Conservation (phyloP, 2,113 vertebrate species). For the Tichodroma muraria region DNA sequence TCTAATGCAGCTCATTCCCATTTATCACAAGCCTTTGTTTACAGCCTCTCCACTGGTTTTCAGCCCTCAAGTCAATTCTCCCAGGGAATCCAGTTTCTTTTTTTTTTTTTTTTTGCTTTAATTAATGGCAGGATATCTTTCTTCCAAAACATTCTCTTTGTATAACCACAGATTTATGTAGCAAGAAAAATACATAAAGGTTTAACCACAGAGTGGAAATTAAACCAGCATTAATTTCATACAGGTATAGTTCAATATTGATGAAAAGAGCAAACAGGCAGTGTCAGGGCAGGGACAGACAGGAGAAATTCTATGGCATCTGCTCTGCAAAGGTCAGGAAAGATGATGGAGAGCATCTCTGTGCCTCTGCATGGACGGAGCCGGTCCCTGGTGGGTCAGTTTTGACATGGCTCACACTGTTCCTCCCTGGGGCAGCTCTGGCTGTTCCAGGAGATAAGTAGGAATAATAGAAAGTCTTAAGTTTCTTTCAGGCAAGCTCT, state of each 20-base stretch:
- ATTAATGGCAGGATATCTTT: neutral
- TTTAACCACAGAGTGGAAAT: neutral
- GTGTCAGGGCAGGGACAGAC: neutral
- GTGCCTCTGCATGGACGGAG: neutral
- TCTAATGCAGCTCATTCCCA: neutral
- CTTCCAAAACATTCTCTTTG: neutral
- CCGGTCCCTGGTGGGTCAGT: neutral
- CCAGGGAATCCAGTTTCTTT: neutral
- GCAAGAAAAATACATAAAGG: neutral
- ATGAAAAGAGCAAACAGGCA: neutral
- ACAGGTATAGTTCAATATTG: neutral
- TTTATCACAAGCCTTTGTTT: constrained; percentile 41
- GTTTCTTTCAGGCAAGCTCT: neutral
- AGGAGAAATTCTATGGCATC: neutral
- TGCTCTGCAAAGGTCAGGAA: neutral
- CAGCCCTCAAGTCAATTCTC: neutral
- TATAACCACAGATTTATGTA: neutral
- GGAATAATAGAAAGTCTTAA: neutral
- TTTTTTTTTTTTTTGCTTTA: neutral
- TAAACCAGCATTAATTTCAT: neutral
- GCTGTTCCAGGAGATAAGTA: neutral
- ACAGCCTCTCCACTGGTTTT: neutral
- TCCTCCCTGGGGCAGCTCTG: neutral
- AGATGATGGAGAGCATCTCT: neutral
- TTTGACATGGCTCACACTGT: fast-evolving